Percentiles rank a stretch among this genome's conserved stretches.
Evolutionary conservation across 2,113 vertebrate genomes (phyloP).

Genomic region (Poeciliopsis occidentalis): DNA sequence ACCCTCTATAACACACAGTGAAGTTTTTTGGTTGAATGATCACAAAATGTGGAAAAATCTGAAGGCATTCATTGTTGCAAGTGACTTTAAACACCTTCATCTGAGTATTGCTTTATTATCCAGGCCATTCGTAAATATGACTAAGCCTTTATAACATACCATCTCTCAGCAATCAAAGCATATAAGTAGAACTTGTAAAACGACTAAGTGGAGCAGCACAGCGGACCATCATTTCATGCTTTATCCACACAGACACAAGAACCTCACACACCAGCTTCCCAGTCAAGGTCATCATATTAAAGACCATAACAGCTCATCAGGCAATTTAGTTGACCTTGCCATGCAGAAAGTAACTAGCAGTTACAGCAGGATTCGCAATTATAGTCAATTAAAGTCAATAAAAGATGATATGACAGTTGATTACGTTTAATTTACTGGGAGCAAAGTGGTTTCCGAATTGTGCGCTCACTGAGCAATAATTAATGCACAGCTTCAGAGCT

Average conservation of each 20-base stretch:
- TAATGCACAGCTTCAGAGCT: constrained; percentile 56
- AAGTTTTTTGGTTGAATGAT: not conserved
- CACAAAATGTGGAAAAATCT: not conserved
- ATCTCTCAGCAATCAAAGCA: constrained; percentile 17
- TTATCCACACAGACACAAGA: constrained; percentile 49
- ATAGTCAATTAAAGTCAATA: constrained; percentile 76
- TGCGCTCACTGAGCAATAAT: constrained; percentile 59
- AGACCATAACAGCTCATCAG: constrained; percentile 71
- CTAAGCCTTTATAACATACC: constrained; percentile 1
- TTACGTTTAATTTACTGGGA: constrained; percentile 70
- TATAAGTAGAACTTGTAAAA: constrained; percentile 9
- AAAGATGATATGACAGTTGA: constrained; percentile 72
- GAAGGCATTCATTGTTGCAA: not conserved
- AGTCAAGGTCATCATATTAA: constrained; percentile 70
- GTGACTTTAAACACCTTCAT: not conserved
- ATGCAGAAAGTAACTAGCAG: constrained; percentile 68
- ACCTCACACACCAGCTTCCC: constrained; percentile 28
- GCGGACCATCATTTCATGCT: constrained; percentile 51
- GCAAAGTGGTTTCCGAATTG: constrained; percentile 59
- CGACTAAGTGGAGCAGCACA: constrained; percentile 20
- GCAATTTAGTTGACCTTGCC: constrained; percentile 70
- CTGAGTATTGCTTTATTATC: constrained; percentile 26
- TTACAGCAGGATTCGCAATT: constrained; percentile 71
- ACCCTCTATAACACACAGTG: not conserved
- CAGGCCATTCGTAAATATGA: constrained; percentile 23